Evolutionary conservation across 2,888 invertebrate genomes (phyloP).

Genomic region (Pemphredon lugubris): DNA sequence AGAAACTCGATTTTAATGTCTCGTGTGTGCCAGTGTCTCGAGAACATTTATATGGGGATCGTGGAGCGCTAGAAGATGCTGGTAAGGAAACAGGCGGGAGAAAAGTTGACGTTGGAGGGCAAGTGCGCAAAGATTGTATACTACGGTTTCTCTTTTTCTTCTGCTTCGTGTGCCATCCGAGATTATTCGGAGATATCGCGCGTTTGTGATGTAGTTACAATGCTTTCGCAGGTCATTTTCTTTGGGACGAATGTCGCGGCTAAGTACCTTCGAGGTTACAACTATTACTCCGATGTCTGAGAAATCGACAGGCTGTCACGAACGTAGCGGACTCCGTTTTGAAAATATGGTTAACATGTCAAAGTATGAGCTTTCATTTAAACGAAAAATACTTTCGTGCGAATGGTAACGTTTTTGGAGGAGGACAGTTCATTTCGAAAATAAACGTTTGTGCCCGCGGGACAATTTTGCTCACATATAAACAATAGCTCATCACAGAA

Average conservation of each 20-base stretch:
- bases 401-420: slow-evolving; percentile 16
- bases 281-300: slow-evolving; percentile 51
- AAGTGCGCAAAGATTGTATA: slow-evolving; percentile 59
- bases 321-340: slow-evolving; percentile 52
- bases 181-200: slow-evolving; percentile 41
- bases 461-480: slow-evolving; percentile 41
- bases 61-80: slow-evolving; percentile 74
- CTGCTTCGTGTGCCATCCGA: slow-evolving; percentile 27
- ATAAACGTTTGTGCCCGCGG: slow-evolving; percentile 19
- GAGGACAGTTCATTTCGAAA: slow-evolving; percentile 2
- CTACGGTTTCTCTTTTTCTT: slow-evolving; percentile 23
- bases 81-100: slow-evolving; percentile 75
- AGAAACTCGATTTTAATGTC: slow-evolving; percentile 57
- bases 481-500: slow-evolving; percentile 37
- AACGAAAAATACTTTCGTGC: slow-evolving; percentile 19
- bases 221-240: slow-evolving; percentile 51
- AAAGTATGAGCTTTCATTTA: slow-evolving; percentile 50
- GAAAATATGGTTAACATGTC: slow-evolving; percentile 54
- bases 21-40: slow-evolving; percentile 26
- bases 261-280: slow-evolving; percentile 55
- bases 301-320: slow-evolving; percentile 59
- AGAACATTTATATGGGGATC: slow-evolving; percentile 68
- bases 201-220: slow-evolving; percentile 48
- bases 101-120: slow-evolving; percentile 57
- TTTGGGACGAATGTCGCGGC: slow-evolving; percentile 36